Conservation (phyloP, 2,888 invertebrate species). For the Lithophane semibrunnea region DNA sequence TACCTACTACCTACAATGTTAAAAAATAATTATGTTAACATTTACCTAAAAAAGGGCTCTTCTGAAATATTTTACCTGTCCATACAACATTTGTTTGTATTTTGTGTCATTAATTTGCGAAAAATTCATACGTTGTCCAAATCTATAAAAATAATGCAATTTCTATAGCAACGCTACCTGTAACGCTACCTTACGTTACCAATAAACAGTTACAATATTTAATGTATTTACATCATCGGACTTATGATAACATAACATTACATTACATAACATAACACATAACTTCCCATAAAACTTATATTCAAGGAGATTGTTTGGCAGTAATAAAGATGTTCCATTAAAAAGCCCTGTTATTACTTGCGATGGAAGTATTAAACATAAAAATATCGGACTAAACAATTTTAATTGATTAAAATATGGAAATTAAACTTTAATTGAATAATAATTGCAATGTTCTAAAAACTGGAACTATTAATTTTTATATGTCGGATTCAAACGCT, state of each 20-base stretch:
- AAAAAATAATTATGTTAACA: neutral
- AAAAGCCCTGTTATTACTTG: conserved; percentile 8
- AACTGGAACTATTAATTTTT: conserved; percentile 55
- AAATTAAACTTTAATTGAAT: conserved; percentile 18
- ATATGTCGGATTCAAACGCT: conserved; percentile 46
- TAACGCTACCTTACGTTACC: neutral
- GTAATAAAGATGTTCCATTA: conserved; percentile 25
- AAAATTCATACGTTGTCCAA: neutral
- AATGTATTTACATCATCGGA: no score
- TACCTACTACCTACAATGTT: neutral
- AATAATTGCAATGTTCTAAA: conserved; percentile 36
- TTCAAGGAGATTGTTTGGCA: neutral
- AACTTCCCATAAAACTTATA: neutral
- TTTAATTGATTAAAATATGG: conserved; percentile 52
- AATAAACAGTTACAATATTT: neutral
- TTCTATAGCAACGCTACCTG: neutral
- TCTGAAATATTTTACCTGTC: neutral
- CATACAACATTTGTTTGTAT: neutral
- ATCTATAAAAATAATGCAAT: neutral
- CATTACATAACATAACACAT: no score
- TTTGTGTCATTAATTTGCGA: neutral
- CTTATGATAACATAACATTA: no score
- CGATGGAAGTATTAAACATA: conserved; percentile 11
- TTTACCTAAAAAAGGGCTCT: neutral
- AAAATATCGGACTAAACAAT: conserved; percentile 12